phyloP scores from a whole-genome alignment of 2,888 invertebrate genomes.

The Drosophila prostipennis region DNA sequence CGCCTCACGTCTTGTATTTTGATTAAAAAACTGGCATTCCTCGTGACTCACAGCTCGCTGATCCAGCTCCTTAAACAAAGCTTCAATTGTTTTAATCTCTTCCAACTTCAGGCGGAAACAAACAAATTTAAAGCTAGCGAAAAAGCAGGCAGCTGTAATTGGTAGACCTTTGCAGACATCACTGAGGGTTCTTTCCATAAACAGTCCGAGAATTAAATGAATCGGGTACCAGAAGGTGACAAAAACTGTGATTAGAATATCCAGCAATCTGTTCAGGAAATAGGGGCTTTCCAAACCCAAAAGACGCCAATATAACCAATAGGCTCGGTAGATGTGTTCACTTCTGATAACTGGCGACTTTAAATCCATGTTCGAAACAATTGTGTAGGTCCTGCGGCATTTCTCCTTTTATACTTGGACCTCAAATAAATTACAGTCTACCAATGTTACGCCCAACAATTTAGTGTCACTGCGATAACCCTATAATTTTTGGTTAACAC shows the following conservation, averaged over 20 bases:
- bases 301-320: constrained; percentile 42
- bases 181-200: constrained; percentile 6
- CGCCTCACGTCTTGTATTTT: constrained; percentile 28
- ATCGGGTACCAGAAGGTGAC: constrained; percentile 43
- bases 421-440: background rate
- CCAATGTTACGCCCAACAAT: constrained; percentile 19
- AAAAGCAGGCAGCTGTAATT: constrained; percentile 36
- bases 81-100: constrained; percentile 23
- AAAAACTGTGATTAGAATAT: constrained; percentile 31
- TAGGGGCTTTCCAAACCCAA: constrained; percentile 21
- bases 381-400: background rate
- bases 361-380: constrained; percentile 21
- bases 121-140: constrained; percentile 35
- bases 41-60: constrained; percentile 17
- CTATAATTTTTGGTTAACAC: constrained; percentile 17
- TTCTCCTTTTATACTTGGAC: constrained; percentile 7
- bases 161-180: constrained; percentile 34
- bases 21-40: constrained; percentile 20
- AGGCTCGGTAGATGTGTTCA: constrained; percentile 24
- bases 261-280: constrained; percentile 1
- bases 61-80: constrained; percentile 22
- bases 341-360: constrained; percentile 14
- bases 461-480: background rate
- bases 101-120: constrained; percentile 23
- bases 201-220: constrained; percentile 32